phyloP scores from a whole-genome alignment of 1,140 invertebrate species.

The Drosophila azteca region DNA sequence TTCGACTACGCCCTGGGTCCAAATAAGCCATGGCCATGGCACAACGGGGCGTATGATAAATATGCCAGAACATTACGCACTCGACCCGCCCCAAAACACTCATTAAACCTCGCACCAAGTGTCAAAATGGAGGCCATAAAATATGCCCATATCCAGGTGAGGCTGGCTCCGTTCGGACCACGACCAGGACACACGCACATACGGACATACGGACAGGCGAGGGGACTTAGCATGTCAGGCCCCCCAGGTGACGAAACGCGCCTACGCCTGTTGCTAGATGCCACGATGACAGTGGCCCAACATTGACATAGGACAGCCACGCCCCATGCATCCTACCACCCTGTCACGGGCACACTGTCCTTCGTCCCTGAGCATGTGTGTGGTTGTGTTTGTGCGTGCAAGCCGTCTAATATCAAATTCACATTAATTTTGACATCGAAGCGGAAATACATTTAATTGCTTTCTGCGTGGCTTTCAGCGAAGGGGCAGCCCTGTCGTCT shows the following conservation, averaged over 20 bases:
- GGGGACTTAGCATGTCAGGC: slow-evolving; percentile 53
- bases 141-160: slow-evolving; percentile 11
- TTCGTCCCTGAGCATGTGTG: slow-evolving; percentile 1
- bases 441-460: slow-evolving; percentile 80
- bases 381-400: slow-evolving; percentile 48
- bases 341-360: slow-evolving; percentile 3
- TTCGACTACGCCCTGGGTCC: slow-evolving; percentile 14
- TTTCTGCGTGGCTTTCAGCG: slow-evolving; percentile 41
- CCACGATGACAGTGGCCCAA: slow-evolving; percentile 42
- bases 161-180: slow-evolving; percentile 29
- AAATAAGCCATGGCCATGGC: background rate
- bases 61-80: slow-evolving; percentile 36
- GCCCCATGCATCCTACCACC: slow-evolving; percentile 24
- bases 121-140: slow-evolving; percentile 38
- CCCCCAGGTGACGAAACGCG: slow-evolving; percentile 57
- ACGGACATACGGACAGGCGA: slow-evolving; percentile 27
- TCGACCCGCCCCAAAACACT: slow-evolving; percentile 19
- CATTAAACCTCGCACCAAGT: slow-evolving; percentile 60
- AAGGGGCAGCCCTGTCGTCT: background rate
- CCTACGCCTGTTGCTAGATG: slow-evolving; percentile 6
- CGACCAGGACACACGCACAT: slow-evolving; percentile 8
- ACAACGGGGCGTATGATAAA: slow-evolving; percentile 28
- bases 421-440: slow-evolving; percentile 79
- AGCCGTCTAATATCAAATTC: slow-evolving; percentile 74
- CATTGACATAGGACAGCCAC: slow-evolving; percentile 50